Conservation (phyloP, 2,888 invertebrate genomes). For the Microplitis manilae region DNA sequence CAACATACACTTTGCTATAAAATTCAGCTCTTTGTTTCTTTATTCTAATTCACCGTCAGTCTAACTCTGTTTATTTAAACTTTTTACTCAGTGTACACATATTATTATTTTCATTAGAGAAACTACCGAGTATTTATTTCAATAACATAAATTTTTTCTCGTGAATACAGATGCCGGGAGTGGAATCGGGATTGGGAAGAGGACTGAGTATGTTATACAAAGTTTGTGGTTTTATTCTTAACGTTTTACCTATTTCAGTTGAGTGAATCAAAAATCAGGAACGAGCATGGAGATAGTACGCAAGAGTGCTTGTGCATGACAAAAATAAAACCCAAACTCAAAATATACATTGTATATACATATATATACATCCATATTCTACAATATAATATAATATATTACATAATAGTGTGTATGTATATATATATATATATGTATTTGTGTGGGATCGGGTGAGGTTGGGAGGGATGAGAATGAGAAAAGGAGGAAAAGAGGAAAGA, state of each 20-base stretch:
- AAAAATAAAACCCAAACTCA: not conserved
- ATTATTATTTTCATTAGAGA: not conserved
- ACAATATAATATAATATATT: not conserved
- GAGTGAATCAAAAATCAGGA: constrained; percentile 10
- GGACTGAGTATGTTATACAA: not conserved
- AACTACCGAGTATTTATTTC: not conserved
- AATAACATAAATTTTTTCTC: not conserved
- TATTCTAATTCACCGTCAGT: not conserved
- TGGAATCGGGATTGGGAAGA: not conserved
- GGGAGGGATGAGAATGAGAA: not conserved
- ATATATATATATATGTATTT: not conserved
- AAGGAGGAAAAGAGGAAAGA: constrained; percentile 2
- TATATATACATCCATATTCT: not conserved
- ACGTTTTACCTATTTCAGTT: constrained; percentile 8
- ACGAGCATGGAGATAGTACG: not conserved
- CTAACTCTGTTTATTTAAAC: not conserved
- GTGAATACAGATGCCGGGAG: not conserved
- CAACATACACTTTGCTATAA: not conserved
- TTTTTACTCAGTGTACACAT: not conserved
- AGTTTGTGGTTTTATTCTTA: not conserved
- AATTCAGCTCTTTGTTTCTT: not conserved
- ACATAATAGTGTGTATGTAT: not conserved
- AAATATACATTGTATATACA: not conserved
- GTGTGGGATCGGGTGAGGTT: not conserved
- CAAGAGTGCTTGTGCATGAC: not conserved